Percentiles rank a stretch among this genome's conserved stretches.
Evolutionary conservation across 2,797 vertebrate species (phyloP).

Genomic region (Enteromius argenteus): DNA sequence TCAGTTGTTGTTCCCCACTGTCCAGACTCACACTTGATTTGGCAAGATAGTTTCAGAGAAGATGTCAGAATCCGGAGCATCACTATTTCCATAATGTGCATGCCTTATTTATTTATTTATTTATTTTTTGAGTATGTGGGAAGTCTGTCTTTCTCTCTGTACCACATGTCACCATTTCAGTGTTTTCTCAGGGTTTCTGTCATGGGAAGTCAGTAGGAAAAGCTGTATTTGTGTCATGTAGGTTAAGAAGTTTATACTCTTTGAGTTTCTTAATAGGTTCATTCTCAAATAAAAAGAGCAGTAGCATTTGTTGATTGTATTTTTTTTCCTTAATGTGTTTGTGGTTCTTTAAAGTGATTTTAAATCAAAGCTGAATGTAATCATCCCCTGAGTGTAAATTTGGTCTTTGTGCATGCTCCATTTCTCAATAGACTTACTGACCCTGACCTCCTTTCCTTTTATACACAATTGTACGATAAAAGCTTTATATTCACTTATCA

Average conservation of each 20-base stretch:
- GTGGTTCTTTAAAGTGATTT: too few relatives aligned
- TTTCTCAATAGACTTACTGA: constrained; percentile 5
- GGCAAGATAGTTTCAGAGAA: not conserved
- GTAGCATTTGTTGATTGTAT: not conserved
- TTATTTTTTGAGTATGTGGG: not conserved
- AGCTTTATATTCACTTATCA: not conserved
- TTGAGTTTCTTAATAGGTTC: not conserved
- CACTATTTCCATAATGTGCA: not conserved
- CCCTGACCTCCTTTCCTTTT: not conserved
- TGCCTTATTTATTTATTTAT: not conserved
- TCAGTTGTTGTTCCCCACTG: not conserved
- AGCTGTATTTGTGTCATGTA: constrained; percentile 11
- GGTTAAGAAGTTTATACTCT: not conserved
- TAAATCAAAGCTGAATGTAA: too few relatives aligned
- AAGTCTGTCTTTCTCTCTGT: not conserved
- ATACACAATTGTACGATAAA: not conserved
- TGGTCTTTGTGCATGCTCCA: constrained; percentile 4
- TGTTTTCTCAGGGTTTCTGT: constrained; percentile 9
- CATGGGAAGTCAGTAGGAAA: constrained; percentile 4
- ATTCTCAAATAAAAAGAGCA: not conserved
- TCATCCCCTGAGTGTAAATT: not conserved
- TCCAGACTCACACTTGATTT: not conserved
- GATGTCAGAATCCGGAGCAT: not conserved
- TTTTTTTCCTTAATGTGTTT: too few relatives aligned
- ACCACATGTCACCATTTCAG: not conserved